Evolutionary conservation across 2,797 vertebrate species (phyloP), one percentile per base, ranked within the genome.

Genomic region (Lophotriccus pileatus): DNA sequence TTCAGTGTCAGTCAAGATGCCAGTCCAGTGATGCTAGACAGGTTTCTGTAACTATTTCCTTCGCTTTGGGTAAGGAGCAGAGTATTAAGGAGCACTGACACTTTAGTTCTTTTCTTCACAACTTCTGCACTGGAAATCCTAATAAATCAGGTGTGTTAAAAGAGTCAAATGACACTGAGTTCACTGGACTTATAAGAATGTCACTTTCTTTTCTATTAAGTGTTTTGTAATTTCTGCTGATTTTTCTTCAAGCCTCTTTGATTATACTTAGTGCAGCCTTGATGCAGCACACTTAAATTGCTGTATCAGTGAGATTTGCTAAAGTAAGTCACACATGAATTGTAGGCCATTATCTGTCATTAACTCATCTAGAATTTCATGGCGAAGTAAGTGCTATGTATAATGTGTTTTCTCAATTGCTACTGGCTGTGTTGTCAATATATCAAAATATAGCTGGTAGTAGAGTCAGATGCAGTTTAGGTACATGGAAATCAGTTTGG

Each of bases 321-420:
- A 63, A 95, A 94, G 93, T 75, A 92, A 93, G 73, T 94, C 50
- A 86, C 66, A 87, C 36, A 46, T 88, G 73, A 93, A 84, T 88
- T 88, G 69, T 82, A 86, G 80, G 50, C 62, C 85, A 76, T 96
- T 93, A 94, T 84, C 76, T 94, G 5, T 94, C 55, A 87, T 94
- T 93, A 95, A 84, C 39, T 94, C 88, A 91, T 94, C 76, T 88
- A 86, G 90, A 90, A 88, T 91, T 90, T 77, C 66, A 69, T 85
- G 73, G 63, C 1, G 2, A 93, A 81, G 44, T 67, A 67, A 82
- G 43, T 80, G 58, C 79, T 85, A 43, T 43, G n/a, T 85, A 15
- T 87, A 88, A 84, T 93, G 56, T 87, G 43, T 83, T 94, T 95
- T 94, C 79, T 90, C 76, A 53, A 5, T 91, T 91, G 50, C 73